These are phyloP conservation scores for Anarsia innoxiella DNA, from an alignment of 2,888 invertebrate genomes.

Conservation along the genomic window DNA sequence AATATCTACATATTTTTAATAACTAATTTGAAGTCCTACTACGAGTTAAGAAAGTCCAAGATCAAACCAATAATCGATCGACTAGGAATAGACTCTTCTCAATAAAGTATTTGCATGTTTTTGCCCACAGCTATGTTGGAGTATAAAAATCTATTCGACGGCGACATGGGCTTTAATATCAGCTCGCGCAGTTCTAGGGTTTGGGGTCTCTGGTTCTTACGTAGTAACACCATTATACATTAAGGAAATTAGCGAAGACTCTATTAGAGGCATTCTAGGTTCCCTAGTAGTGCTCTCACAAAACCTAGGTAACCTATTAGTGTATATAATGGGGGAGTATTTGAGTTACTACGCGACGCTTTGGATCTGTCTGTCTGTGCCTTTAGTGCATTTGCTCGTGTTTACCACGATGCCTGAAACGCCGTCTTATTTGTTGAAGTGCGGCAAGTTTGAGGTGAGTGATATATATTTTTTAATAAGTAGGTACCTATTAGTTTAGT, in stretches of 20 bases:
- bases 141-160: slow-evolving; percentile 55
- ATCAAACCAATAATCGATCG: too few species aligned
- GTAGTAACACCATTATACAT: slow-evolving; percentile 65
- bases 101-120: too few species aligned
- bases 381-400: slow-evolving; percentile 51
- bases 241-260: slow-evolving; percentile 65
- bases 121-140: slow-evolving; percentile 51
- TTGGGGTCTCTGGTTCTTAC: slow-evolving; percentile 60
- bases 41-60: too few species aligned
- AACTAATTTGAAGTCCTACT: too few species aligned
- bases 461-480: background rate
- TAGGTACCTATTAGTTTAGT: background rate
- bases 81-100: too few species aligned
- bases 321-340: slow-evolving; percentile 59
- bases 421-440: slow-evolving; percentile 57
- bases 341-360: slow-evolving; percentile 52
- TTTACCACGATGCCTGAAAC: slow-evolving; percentile 65
- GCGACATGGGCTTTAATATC: slow-evolving; percentile 62
- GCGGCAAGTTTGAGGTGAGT: slow-evolving; percentile 58
- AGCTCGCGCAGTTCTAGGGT: slow-evolving; percentile 54
- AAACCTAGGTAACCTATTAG: slow-evolving; percentile 56
- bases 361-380: slow-evolving; percentile 58
- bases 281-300: slow-evolving; percentile 60
- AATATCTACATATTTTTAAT: too few species aligned
- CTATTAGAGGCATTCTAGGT: slow-evolving; percentile 56